Conservation (phyloP, 2,113 vertebrate genomes). For the Microcebus lehilahytsara region DNA sequence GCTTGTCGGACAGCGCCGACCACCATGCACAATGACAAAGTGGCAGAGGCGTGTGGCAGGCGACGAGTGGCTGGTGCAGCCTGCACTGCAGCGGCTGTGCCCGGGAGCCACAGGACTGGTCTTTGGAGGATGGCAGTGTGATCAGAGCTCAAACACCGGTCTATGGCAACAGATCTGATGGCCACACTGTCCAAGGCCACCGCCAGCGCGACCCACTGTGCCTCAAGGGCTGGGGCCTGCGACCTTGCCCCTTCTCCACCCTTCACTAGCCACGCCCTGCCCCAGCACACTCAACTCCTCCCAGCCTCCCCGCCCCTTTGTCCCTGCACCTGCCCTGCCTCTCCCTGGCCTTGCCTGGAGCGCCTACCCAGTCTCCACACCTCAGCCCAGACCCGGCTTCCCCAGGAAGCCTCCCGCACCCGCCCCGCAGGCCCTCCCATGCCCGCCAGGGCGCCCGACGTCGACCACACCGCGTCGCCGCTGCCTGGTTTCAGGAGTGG, state of each 20-base stretch:
- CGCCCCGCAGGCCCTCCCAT: accelerated
- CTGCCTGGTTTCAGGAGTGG: neutral
- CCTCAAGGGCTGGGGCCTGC: neutral
- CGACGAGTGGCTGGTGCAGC: accelerated
- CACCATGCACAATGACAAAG: accelerated
- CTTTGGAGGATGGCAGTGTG: neutral
- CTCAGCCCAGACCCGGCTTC: accelerated
- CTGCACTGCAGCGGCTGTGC: neutral
- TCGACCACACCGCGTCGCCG: accelerated
- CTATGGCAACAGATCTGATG: neutral
- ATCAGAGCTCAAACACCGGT: neutral
- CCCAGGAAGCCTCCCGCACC: neutral
- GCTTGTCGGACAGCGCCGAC: accelerated
- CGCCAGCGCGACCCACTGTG: accelerated
- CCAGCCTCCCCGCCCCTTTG: neutral
- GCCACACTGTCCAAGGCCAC: neutral
- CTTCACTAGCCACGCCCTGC: neutral
- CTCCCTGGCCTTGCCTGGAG: no score
- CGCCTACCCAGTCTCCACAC: neutral
- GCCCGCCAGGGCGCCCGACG: neutral
- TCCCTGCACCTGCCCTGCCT: neutral
- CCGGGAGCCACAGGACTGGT: neutral
- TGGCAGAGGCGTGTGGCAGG: neutral
- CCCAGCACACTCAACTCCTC: no score
- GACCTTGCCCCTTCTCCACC: neutral